Base-by-base conservation (phyloP, 2,888 invertebrate species). In the Caenorhabditis sulstoni region DNA sequence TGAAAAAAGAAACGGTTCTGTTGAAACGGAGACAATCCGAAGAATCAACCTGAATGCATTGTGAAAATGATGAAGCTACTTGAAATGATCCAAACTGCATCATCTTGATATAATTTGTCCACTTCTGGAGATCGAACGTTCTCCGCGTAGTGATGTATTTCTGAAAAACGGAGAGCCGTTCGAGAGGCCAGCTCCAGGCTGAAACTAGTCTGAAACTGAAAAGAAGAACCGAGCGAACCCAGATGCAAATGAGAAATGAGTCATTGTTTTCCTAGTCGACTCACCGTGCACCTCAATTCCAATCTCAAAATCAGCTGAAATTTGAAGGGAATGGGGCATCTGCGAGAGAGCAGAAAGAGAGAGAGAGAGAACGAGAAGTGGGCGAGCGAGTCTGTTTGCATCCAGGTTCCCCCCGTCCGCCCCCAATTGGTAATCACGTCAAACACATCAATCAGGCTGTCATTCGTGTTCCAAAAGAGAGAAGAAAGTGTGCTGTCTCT, bases 51-150 rank as follows among this genome's bases (percentile, higher is more conserved):
- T 18, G 88, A 88, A 62, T 87, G 87, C 88, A 88, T 89, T 8
- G 88, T 88, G 81, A 89, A 89, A 44, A 88, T 89, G 66, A 86
- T 84, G 68, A 89, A 88, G 58, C 84, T 83, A 67, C 85, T 84
- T 22, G 87, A 85, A 55, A 89, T 86, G 59, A 89, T 85, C 87
- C 87, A 89, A 11, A 88, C 86, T 7, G 87, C 87, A 50, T 89
- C 89, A 66, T 89, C 89, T 74, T 88, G 85, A 58, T 83, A 84
- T 1, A 84, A 52, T 53, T 85, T 85, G 66, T 85, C 85, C 35
- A 84, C 78, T 64, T 85, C 83, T 1, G 76, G 45, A 11, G 80
- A 74, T 20, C 53, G 57, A 12, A 50, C 39, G 16, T 77, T 70
- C 52, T 71, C 76, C 1, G 85, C 83, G 62, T 85, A 83, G 61